A percentile compares a stretch with the other conserved stretches of the same genome.
These are phyloP conservation scores for Acrossocheilus wenchowensis DNA, from an alignment of 2,797 vertebrate species.

Conservation along the genomic window DNA sequence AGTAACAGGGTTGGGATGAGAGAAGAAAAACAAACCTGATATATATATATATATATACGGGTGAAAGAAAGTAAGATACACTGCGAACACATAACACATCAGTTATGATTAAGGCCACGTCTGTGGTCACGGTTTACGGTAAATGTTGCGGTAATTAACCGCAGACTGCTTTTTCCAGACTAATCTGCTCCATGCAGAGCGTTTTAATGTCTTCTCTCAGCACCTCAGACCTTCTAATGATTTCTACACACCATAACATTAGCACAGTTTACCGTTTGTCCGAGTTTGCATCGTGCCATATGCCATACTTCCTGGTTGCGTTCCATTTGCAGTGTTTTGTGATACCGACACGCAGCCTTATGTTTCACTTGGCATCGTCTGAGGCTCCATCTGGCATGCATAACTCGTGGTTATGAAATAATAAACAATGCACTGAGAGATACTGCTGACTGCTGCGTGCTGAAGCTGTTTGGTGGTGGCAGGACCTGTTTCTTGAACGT, in stretches of 20 bases:
- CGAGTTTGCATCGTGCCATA: conserved; percentile 27
- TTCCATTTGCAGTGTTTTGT: conserved; percentile 58
- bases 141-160: conserved; percentile 21
- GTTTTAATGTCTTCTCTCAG: conserved; percentile 5
- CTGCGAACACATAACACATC: neutral
- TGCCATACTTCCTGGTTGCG: conserved; percentile 26
- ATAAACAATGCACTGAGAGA: conserved; percentile 65
- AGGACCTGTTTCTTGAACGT: conserved; percentile 45
- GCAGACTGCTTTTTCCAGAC: conserved; percentile 3
- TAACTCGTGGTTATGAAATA: conserved; percentile 69
- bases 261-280: conserved; percentile 4
- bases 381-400: conserved; percentile 69
- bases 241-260: neutral
- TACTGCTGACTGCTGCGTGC: conserved; percentile 60
- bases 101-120: conserved; percentile 11
- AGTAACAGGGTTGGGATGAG: neutral
- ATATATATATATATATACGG: neutral
- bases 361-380: conserved; percentile 69
- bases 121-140: conserved; percentile 27
- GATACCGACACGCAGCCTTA: conserved; percentile 52
- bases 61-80: neutral
- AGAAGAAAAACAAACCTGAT: conserved; percentile 33
- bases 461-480: conserved; percentile 40
- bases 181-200: neutral
- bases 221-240: neutral